phyloP scores from a whole-genome alignment of 2,888 invertebrate genomes.

The Alloscopus bannaensis region DNA sequence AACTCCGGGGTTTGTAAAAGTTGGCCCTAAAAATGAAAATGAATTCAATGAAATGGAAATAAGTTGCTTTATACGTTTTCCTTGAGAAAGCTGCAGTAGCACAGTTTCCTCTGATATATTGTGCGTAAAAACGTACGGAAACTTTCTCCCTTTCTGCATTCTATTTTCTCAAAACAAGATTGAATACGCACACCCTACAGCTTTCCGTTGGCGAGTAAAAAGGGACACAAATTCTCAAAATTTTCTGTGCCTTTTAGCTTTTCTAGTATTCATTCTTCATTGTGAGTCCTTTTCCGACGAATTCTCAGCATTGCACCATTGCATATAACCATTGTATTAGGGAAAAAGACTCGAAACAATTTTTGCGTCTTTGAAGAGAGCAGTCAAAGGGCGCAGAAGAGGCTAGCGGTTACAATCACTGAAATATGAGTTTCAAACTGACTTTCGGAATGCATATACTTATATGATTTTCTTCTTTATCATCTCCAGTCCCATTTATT shows the following conservation, averaged over 20 bases:
- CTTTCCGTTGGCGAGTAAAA: conserved; percentile 17
- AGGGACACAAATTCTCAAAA: neutral
- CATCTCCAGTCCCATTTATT: conserved; percentile 21
- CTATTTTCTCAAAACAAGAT: conserved; percentile 19
- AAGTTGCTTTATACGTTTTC: no score
- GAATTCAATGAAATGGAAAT: conserved; percentile 16
- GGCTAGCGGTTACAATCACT: conserved; percentile 25
- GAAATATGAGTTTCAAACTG: conserved; percentile 31
- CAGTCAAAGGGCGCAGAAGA: neutral
- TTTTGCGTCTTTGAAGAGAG: neutral
- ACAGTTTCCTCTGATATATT: conserved; percentile 35
- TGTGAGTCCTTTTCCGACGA: no score
- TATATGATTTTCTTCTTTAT: no score
- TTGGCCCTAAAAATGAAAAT: conserved; percentile 15
- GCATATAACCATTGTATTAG: conserved; percentile 24
- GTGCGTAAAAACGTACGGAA: conserved; percentile 55
- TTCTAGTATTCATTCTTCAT: conserved; percentile 13
- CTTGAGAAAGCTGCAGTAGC: no score
- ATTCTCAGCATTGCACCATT: conserved; percentile 33
- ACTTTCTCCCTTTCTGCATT: conserved; percentile 58
- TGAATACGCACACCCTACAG: conserved; percentile 11
- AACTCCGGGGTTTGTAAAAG: no score
- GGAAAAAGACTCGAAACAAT: neutral
- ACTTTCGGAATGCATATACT: conserved; percentile 34
- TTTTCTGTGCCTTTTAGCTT: neutral